Evolutionary conservation across 2,113 vertebrate species (phyloP).

Genomic region (Callocephalon fimbriatum): DNA sequence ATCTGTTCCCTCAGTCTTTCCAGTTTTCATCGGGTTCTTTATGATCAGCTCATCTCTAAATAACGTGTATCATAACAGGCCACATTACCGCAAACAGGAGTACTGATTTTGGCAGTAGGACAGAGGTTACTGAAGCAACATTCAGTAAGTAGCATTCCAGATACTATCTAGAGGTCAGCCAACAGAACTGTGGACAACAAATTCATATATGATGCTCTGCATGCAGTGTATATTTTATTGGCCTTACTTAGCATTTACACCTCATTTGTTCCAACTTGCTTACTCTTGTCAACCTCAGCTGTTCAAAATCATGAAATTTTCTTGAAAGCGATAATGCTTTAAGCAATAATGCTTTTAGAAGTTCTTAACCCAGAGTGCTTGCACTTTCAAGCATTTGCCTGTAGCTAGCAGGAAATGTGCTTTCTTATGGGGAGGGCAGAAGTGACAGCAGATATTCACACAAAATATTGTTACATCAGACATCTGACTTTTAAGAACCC

Average conservation of each 20-base stretch:
- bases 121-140: not conserved
- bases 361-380: not conserved
- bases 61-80: not conserved
- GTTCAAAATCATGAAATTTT: conserved; percentile 9
- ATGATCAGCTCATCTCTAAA: not conserved
- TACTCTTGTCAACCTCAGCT: not conserved
- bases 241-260: conserved; percentile 10
- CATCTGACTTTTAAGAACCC: not conserved
- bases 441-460: not conserved
- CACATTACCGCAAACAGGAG: not conserved
- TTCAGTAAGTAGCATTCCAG: conserved; percentile 19
- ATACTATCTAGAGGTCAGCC: conserved; percentile 17
- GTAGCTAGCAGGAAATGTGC: not conserved
- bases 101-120: conserved; percentile 24
- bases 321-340: not conserved
- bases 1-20: conserved; percentile 9
- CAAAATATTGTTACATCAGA: not conserved
- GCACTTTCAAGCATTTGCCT: not conserved
- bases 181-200: not conserved
- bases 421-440: not conserved
- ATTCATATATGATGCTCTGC: conserved; percentile 5
- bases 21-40: conserved; percentile 29
- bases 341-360: not conserved
- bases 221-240: not conserved
- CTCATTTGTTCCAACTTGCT: conserved; percentile 10